These are phyloP conservation scores for Myotis lucifugus DNA, from an alignment of 2,113 vertebrate genomes.

Conservation along the genomic window DNA sequence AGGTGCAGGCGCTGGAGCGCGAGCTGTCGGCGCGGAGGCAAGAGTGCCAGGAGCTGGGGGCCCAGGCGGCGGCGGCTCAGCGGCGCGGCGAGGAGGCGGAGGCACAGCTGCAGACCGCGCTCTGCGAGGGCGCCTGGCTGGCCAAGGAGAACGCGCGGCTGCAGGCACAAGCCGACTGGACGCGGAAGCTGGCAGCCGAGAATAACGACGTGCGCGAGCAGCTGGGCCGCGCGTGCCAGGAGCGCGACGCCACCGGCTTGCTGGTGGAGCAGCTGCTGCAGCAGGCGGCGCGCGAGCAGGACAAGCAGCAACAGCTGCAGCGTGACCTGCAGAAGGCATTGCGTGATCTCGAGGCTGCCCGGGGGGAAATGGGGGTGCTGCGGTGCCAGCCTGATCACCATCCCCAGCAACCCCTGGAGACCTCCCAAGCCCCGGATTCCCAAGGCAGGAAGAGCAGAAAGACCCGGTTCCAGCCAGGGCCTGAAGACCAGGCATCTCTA, in stretches of 20 bases:
- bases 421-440: conserved; percentile 87
- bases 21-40: conserved; percentile 87
- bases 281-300: conserved; percentile 89
- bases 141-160: conserved; percentile 89
- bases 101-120: conserved; percentile 86
- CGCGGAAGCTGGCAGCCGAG: conserved; percentile 85
- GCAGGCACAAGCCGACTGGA: conserved; percentile 85
- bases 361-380: conserved; percentile 88
- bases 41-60: conserved; percentile 88
- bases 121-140: conserved; percentile 85
- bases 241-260: conserved; percentile 85
- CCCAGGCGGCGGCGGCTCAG: conserved; percentile 87
- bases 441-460: conserved; percentile 87
- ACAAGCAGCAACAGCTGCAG: conserved; percentile 91
- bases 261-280: conserved; percentile 88
- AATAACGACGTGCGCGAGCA: conserved; percentile 87
- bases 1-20: conserved; percentile 78
- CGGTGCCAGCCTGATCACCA: conserved; percentile 86
- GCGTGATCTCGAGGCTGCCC: conserved; percentile 87
- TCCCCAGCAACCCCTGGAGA: conserved; percentile 85
- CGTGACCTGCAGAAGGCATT: conserved; percentile 89
- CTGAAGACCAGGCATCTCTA: background rate
- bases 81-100: conserved; percentile 87
- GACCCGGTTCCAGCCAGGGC: conserved; percentile 73
- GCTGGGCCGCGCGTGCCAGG: conserved; percentile 86